Base-by-base conservation (phyloP, 2,113 vertebrate species). In the Hystrix brachyura region DNA sequence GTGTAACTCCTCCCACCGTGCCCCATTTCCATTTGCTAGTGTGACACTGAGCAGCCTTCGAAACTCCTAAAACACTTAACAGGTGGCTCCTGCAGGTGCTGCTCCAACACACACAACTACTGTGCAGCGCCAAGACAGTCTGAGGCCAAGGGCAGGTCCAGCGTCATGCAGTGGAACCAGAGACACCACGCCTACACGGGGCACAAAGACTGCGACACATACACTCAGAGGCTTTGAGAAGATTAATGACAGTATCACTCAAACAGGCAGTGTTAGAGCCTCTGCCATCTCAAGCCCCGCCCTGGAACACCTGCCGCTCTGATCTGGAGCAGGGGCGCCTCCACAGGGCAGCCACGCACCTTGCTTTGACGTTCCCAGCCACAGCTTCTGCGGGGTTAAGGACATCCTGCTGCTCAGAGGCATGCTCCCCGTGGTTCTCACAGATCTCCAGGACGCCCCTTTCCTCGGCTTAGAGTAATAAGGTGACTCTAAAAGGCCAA, bases 401-500 rank as follows among this genome's bases (percentile, higher is more conserved):
- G 97, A 95, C 90, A 97, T 96, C 71, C 98, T 93, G 17, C 72
- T 97, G 38, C 98, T 98, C 0, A 98, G 94, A n/a, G 76, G 94
- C 48, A 98, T 97, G 57, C 32, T 97, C 57, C 95, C 98, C 9
- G 81, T 96, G 13, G 98, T 98, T 94, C 98, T 99, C 23, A 98
- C 97, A 67, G 99, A 98, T 38, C 97, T 96, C 99, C 99, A 99
- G 91, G 98, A 97, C 0, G 98, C 96, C 90, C 97, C 86, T 98
- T 98, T 99, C 88, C 97, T 99, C 2, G 99, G 98, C 87, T 98
- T 99, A 46, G 98, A 98, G 95, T 98, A 98, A 97, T 99, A 99
- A 1, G 99, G 99, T 89, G 99, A 99, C 97, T 98, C 99, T 99
- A 0, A 32, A 98, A 94, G 97, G 71, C 90, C 81, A 97, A 82